Evolutionary conservation across 2,888 invertebrate genomes (phyloP).

Genomic region (Standfussiana lucernea): DNA sequence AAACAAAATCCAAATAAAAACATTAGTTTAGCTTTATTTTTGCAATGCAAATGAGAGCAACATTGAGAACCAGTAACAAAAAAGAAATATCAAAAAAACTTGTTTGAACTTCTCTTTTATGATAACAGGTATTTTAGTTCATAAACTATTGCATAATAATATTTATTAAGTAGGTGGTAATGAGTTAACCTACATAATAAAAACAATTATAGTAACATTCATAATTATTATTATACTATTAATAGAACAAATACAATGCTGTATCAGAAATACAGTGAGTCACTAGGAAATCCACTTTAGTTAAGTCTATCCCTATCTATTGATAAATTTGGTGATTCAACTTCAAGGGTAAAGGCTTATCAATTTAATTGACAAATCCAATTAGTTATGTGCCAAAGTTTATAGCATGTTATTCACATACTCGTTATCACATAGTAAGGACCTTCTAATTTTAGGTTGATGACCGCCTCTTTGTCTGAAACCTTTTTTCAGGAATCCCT

Average conservation of each 20-base stretch:
- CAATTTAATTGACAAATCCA: constrained; percentile 27
- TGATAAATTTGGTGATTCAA: constrained; percentile 47
- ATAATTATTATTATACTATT: background rate
- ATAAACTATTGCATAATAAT: background rate
- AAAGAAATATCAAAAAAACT: background rate
- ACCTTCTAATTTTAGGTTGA: constrained; percentile 3
- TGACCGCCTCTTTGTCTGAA: constrained; percentile 44
- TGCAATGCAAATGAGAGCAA: background rate
- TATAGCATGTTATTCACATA: background rate
- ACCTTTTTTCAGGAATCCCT: constrained; percentile 28
- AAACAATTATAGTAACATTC: background rate
- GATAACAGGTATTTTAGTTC: background rate
- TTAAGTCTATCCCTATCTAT: background rate
- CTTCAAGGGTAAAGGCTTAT: background rate
- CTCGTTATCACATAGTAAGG: background rate
- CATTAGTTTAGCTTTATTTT: background rate
- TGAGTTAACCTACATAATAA: background rate
- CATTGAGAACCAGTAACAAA: background rate
- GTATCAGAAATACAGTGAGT: background rate
- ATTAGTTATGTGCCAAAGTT: constrained; percentile 29
- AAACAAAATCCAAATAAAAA: background rate
- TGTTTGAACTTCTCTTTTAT: background rate
- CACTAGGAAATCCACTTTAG: background rate
- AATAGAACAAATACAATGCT: background rate
- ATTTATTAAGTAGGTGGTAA: too few relatives aligned